Percentiles rank a stretch among this genome's conserved stretches.
Conservation (phyloP, 2,888 invertebrate species). For the Parnassius apollo region DNA sequence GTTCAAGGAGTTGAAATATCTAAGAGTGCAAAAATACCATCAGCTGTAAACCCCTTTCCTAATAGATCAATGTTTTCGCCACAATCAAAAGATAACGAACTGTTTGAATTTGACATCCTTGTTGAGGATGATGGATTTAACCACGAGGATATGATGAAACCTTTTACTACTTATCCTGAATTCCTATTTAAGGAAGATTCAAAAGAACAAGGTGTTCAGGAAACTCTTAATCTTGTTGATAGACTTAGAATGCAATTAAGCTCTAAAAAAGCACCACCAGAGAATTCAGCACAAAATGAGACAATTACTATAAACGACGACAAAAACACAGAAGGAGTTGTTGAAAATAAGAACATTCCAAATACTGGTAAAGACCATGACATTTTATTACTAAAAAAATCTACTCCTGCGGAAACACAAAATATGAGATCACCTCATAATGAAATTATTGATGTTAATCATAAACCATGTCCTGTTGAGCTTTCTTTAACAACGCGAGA, state of each 20-base stretch:
- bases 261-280: slow-evolving; percentile 82
- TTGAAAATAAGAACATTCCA: slow-evolving; percentile 38
- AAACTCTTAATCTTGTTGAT: slow-evolving; percentile 91
- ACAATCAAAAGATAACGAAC: slow-evolving; percentile 83
- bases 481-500: slow-evolving; percentile 40
- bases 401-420: slow-evolving; percentile 20
- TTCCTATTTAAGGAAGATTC: slow-evolving; percentile 88
- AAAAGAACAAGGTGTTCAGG: slow-evolving; percentile 89
- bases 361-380: slow-evolving; percentile 50
- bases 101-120: slow-evolving; percentile 84
- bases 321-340: slow-evolving; percentile 43
- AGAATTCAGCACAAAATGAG: slow-evolving; percentile 67
- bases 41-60: slow-evolving; percentile 62
- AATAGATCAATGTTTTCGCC: slow-evolving; percentile 87
- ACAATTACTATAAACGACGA: slow-evolving; percentile 42
- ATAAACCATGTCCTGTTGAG: slow-evolving; percentile 36
- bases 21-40: slow-evolving; percentile 75
- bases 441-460: slow-evolving; percentile 42
- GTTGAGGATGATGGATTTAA: slow-evolving; percentile 84
- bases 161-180: slow-evolving; percentile 84
- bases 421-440: slow-evolving; percentile 32
- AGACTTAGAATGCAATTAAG: slow-evolving; percentile 88
- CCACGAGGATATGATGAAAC: slow-evolving; percentile 83
- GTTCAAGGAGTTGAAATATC: slow-evolving; percentile 73
- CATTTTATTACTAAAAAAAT: slow-evolving; percentile 22